These are phyloP conservation scores for Strigamia maritima DNA, from an alignment of 2,888 invertebrate species.

Conservation along the genomic window DNA sequence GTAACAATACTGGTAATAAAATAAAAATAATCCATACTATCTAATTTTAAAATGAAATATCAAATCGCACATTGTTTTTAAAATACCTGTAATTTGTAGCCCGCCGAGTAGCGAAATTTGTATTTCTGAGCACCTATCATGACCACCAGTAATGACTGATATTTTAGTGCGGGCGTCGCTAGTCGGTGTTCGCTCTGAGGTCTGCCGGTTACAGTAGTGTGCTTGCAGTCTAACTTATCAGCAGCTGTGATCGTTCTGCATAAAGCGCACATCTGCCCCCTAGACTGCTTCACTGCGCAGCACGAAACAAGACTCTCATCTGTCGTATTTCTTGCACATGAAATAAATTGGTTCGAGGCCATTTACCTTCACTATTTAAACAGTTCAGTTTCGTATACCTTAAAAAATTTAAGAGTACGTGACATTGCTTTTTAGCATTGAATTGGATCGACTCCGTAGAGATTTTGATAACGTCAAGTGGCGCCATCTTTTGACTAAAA, in stretches of 20 bases:
- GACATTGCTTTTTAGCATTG: not conserved
- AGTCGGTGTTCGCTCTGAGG: not conserved
- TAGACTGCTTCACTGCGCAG: not conserved
- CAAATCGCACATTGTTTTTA: too few species aligned
- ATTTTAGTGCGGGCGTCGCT: not conserved
- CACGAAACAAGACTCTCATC: not conserved
- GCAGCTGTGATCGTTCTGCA: slow-evolving; percentile 16
- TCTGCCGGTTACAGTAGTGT: not conserved
- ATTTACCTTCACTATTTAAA: not conserved
- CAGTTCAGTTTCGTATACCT: not conserved
- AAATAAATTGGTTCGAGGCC: not conserved
- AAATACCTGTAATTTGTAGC: not conserved
- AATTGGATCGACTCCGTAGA: not conserved
- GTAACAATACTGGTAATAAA: too few species aligned
- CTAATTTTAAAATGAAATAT: not conserved
- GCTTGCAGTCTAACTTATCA: not conserved
- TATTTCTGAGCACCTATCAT: not conserved
- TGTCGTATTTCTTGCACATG: not conserved
- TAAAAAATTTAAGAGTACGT: not conserved
- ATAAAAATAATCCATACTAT: not conserved
- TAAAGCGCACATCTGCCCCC: not conserved
- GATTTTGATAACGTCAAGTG: not conserved
- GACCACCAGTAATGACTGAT: not conserved
- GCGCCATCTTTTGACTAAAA: not conserved
- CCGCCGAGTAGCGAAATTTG: not conserved